Base-by-base conservation (phyloP, 2,113 vertebrate genomes). In the Oreochromis aureus region DNA sequence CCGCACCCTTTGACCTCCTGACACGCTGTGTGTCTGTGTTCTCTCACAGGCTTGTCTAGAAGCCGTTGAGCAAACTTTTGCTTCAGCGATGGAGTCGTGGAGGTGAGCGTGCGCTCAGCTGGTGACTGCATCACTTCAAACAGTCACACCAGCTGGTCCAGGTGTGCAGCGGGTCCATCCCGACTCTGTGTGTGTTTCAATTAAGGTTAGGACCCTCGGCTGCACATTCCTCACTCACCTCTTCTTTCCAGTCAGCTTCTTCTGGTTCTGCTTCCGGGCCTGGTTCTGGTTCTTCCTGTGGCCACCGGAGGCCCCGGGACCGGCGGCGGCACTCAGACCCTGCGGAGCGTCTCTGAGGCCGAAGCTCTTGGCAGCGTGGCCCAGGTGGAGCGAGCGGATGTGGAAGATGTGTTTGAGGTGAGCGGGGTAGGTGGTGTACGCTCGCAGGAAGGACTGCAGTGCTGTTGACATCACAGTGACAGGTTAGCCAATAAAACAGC, bases 281-380 rank as follows among this genome's bases (percentile, higher is more conserved):
- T 63, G 81, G 54, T 5, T 58, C 34, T 86, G 85, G 55, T 2
- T 19, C 76, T 5, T 19, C 15, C 48, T 3, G 12, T 22, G 41
- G 44, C 30, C 46, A 34, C 53, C 9, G 22, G 55, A 11, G 12
- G 11, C 34, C 7, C 30, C 1, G 5, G 71, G 34, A 3, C n/a
- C 19, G 1, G 2, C 0, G 61, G 54, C 9, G 1, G 63, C 2
- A 15, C 89, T 87, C 15, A 99, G 97, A 36, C 96, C 97, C 87
- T 94, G 94, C 1, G 99, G 99, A 0, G 98, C 97, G 10, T 99
- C 98, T 89, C 99, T 95, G 27, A 99, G 95, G 71, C 98, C 98
- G 6, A 99, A 99, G 96, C 98, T 99, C 97, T 99, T 99, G 92
- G 2, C 99, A 89, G 88, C 96, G 0, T 99, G 99, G 15, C 99